phyloP scores from a whole-genome alignment of 2,797 vertebrate genomes.

The Hapalemur alaotrensis region DNA sequence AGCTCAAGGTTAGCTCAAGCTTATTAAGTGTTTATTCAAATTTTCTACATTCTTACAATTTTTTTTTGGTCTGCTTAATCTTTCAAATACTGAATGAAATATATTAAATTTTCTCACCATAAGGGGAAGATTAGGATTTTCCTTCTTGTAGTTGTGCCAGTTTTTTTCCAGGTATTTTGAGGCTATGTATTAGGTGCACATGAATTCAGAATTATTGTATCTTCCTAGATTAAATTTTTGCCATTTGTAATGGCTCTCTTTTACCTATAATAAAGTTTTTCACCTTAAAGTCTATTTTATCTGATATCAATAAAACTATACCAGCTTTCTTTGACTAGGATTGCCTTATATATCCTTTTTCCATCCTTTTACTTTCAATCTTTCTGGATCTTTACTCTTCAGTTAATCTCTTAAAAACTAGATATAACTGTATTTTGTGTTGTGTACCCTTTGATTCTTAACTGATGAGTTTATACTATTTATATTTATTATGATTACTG shows the following conservation, averaged over 20 bases:
- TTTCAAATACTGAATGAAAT: neutral
- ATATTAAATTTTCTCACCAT: neutral
- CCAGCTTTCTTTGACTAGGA: neutral
- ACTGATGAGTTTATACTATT: neutral
- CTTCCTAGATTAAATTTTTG: neutral
- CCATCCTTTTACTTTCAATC: neutral
- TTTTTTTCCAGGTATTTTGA: constrained; percentile 14
- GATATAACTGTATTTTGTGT: neutral
- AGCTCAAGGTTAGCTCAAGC: neutral
- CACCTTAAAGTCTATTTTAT: neutral
- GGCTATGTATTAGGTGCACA: neutral
- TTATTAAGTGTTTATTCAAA: neutral
- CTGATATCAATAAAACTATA: neutral
- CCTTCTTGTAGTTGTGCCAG: neutral
- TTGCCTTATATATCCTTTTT: neutral
- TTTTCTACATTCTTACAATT: neutral
- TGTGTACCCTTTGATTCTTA: neutral
- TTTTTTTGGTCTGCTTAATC: neutral
- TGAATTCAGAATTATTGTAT: neutral
- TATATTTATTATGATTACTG: neutral
- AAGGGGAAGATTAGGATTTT: constrained; percentile 14
- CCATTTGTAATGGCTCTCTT: neutral
- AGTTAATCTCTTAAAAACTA: neutral
- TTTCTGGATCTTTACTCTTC: neutral
- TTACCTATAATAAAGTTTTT: neutral